Evolutionary conservation across 2,888 invertebrate species (phyloP).

Genomic region (Drosophila pullipes): DNA sequence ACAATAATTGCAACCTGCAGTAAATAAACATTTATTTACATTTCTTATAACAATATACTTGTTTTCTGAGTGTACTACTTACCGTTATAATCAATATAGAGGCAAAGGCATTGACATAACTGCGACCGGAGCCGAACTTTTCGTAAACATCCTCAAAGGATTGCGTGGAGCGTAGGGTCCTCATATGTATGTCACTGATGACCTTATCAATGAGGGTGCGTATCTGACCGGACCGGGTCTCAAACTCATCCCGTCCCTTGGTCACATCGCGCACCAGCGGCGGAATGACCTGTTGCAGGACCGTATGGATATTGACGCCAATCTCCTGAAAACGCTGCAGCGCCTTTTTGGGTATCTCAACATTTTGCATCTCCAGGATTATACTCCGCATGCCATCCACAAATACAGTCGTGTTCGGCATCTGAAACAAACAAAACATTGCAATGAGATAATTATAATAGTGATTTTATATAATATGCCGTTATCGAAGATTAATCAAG

Average conservation of each 20-base stretch:
- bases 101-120: constrained; percentile 87
- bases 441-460: background rate
- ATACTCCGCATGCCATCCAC: constrained; percentile 20
- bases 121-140: constrained; percentile 39
- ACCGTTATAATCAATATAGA: constrained; percentile 90
- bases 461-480: no score
- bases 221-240: constrained; percentile 7
- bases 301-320: background rate
- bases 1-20: constrained; percentile 89
- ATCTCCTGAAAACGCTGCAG: constrained; percentile 18
- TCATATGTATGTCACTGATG: constrained; percentile 44
- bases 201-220: constrained; percentile 26
- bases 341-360: constrained; percentile 26
- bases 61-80: constrained; percentile 29
- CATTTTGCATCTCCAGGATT: background rate
- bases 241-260: constrained; percentile 17
- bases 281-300: constrained; percentile 16
- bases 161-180: constrained; percentile 31
- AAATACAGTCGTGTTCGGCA: constrained; percentile 37
- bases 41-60: background rate
- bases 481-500: background rate
- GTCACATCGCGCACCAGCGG: constrained; percentile 21
- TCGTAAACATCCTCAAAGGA: constrained; percentile 59
- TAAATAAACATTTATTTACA: background rate
- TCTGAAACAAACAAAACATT: constrained; percentile 15